Evolutionary conservation across 2,113 vertebrate species (phyloP), one percentile per base, ranked within the genome.

Genomic region (Seriola aureovittata): DNA sequence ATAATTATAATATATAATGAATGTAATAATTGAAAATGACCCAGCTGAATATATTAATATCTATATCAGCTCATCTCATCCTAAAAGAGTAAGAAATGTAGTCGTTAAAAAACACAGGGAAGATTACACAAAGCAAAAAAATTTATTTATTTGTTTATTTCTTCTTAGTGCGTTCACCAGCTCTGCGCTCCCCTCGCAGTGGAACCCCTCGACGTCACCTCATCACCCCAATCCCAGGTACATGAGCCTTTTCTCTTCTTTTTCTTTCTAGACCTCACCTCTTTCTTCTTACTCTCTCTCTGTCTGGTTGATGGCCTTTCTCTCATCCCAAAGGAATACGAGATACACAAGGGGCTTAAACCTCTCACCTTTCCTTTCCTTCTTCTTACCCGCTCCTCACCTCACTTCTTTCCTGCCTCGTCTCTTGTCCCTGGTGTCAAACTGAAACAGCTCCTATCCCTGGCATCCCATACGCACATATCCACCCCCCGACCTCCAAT

Each of bases 191-290:
- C 0, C 93, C 97, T 81, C 93, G 94, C 59, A 95, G 96, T 1
- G 91, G 93, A 11, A 95, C 96, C 5, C 97, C 98, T 46, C 96
- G 95, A 52, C 96, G 97, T 75, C 97, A 98, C 89, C 97, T 99
- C 91, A 96, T 99, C 94, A 99, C 97, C 29, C 97, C 98, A 40
- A 93, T 99, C 92, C 98, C 97, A 95, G 97, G 98, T 99, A 86
- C 63, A 68, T 1, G 2, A 92, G 93, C 92, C 68, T 12, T n/a
- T 12, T 72, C 68, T 19, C 13, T 44, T 52, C 44, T 42, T 29
- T 71, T 25, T 46, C 13, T 48, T 11, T 67, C 40, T 29, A 25
- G 14, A 59, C 58, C 23, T 25, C 4, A 42, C 4, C 42, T 72
- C 63, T 85, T 29, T 71, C 17, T 10, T 77, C 34, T 50, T 29